A percentile compares a stretch with the other conserved stretches of the same genome.
phyloP scores from a whole-genome alignment of 2,797 vertebrate genomes.

The Liasis olivaceus region DNA sequence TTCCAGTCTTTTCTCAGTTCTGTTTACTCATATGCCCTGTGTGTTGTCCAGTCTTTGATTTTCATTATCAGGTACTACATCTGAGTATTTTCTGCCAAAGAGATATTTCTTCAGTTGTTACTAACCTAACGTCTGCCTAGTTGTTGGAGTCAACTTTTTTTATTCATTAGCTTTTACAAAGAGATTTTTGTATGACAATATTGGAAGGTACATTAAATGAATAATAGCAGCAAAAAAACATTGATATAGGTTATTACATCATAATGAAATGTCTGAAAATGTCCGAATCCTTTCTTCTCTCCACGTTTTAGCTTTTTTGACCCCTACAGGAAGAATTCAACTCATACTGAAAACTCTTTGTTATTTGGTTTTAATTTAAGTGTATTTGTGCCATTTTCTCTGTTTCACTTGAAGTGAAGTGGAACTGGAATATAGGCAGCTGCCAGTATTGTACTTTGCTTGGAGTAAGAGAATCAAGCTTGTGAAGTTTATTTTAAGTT shows the following conservation, averaged over 20 bases:
- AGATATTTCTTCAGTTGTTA: slow-evolving; percentile 31
- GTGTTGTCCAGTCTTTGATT: not conserved
- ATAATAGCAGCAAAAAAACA: not conserved
- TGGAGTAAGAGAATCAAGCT: not conserved
- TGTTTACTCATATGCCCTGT: not conserved
- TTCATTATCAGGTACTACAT: slow-evolving; percentile 31
- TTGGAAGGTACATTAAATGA: not conserved
- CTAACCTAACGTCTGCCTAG: not conserved
- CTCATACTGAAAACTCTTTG: not conserved
- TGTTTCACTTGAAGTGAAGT: not conserved
- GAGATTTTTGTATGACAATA: not conserved
- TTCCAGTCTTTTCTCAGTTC: not conserved
- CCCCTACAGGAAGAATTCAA: not conserved
- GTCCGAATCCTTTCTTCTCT: not conserved
- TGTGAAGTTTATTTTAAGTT: not conserved
- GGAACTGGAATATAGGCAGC: not conserved
- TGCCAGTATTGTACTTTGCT: not conserved
- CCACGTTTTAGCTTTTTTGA: not conserved
- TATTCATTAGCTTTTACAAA: slow-evolving; percentile 29
- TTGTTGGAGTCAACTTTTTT: slow-evolving; percentile 32
- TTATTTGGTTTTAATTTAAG: not conserved
- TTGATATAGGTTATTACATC: slow-evolving; percentile 4
- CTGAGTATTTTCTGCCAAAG: slow-evolving; percentile 31
- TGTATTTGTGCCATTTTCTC: not conserved
- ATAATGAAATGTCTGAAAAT: slow-evolving; percentile 26